phyloP scores from a whole-genome alignment of 2,113 vertebrate genomes.

The Pogonocichla stellata region DNA sequence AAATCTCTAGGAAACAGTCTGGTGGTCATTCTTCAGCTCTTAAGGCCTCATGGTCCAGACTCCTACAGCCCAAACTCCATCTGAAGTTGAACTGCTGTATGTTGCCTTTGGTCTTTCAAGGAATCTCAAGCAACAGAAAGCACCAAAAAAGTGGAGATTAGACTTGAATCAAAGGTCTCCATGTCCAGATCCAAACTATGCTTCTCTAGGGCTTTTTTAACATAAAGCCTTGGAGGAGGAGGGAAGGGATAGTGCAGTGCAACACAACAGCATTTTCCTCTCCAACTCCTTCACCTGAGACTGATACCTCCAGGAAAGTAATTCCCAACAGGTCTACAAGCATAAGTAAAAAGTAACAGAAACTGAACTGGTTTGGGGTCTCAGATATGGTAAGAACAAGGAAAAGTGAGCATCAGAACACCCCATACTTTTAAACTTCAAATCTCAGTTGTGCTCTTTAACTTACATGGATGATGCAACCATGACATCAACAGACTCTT shows the following conservation, averaged over 20 bases:
- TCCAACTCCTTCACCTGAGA: neutral
- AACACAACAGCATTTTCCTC: fast-evolving
- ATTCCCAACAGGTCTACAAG: neutral
- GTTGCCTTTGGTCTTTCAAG: neutral
- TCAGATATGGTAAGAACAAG: neutral
- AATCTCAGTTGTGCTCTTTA: neutral
- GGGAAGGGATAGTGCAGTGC: neutral
- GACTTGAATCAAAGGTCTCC: neutral
- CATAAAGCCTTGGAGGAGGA: neutral
- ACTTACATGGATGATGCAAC: neutral
- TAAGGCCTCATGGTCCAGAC: neutral
- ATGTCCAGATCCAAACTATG: neutral
- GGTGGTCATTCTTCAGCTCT: neutral
- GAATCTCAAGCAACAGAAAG: neutral
- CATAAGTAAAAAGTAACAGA: neutral
- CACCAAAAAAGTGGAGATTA: neutral
- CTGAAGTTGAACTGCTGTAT: neutral
- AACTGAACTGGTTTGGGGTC: neutral
- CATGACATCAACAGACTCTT: neutral
- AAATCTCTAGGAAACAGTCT: neutral
- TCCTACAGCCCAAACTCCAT: neutral
- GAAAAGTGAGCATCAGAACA: neutral
- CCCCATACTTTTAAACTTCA: neutral
- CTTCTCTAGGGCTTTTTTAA: neutral
- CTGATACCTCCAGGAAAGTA: neutral